Evolutionary conservation across 2,888 invertebrate species (phyloP).

Genomic region (Drosophila lutescens): DNA sequence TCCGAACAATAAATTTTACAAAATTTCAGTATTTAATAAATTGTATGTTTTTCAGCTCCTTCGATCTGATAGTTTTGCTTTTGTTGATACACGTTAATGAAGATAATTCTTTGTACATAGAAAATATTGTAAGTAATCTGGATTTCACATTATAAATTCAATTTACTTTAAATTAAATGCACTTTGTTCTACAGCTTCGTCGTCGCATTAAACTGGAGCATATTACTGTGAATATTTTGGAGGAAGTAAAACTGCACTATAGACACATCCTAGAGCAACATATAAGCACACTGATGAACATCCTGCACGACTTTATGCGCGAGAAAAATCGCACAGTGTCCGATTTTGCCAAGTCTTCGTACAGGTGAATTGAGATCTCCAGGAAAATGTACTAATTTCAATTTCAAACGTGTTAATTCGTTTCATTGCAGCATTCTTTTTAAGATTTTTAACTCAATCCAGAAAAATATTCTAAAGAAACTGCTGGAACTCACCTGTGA

Average conservation of each 20-base stretch:
- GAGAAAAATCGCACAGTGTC: constrained; percentile 85
- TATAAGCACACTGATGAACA: constrained; percentile 86
- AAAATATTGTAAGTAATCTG: constrained; percentile 85
- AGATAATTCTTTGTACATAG: constrained; percentile 87
- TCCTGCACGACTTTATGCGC: constrained; percentile 86
- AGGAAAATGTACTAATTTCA: accelerated
- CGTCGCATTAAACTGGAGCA: constrained; percentile 87
- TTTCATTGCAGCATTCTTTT: constrained; percentile 75
- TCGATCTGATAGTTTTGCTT: constrained; percentile 89
- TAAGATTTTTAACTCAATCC: constrained; percentile 77
- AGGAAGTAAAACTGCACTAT: constrained; percentile 86
- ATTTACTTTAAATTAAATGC: neutral
- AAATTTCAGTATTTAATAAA: neutral
- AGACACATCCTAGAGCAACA: constrained; percentile 86
- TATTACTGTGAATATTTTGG: constrained; percentile 86
- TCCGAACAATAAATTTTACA: neutral
- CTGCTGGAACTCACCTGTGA: constrained; percentile 81
- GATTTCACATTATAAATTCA: neutral
- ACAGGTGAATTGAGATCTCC: constrained; percentile 80
- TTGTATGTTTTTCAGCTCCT: constrained; percentile 84
- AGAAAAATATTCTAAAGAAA: constrained; percentile 81
- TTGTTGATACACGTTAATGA: constrained; percentile 87
- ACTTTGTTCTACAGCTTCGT: constrained; percentile 68
- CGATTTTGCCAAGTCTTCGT: constrained; percentile 87
- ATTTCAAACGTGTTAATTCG: neutral